Evolutionary conservation across 2,797 vertebrate species (phyloP), one percentile per base, ranked within the genome.

Genomic region (Sebastes minor): DNA sequence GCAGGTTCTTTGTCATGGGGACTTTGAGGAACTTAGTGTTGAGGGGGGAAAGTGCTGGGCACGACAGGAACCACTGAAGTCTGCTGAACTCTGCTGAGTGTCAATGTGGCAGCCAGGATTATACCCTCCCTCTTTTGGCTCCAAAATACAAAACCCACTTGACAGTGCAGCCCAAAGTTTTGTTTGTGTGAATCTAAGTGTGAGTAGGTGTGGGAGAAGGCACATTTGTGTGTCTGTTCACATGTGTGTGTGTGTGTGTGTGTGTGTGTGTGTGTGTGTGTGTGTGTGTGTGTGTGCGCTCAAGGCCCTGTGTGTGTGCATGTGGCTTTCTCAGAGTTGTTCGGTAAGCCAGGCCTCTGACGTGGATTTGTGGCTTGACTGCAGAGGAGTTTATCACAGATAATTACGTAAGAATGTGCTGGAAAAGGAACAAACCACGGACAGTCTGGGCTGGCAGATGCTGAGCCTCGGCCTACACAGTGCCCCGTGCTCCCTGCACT

Each of bases 331-430:
- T 82, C 85, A 38, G 85, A 89, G 85, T 85, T 89, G 84, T 90
- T 91, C 53, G 13, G 88, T 83, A 88, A 91, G 91, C 91, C 90
- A 84, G 89, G 90, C 80, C 88, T 86, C 83, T 89, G 90, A 91
- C 92, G 91, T 92, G 91, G 92, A 91, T 94, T 92, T 94, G 92
- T 88, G 91, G 91, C 85, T 93, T 82, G 82, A 91, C 90, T 93
- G 92, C 92, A 91, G 88, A 94, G 90, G 88, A 92, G 94, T 94
- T 93, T 93, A 94, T 94, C 94, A 90, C 90, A 94, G 92, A 94
- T 94, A 93, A 94, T 94, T 95, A 92, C 87, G 42, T 88, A 93
- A 94, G 91, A 94, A 94, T 94, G 90, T 89, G 85, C 88, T 94
- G 93, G 93, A 92, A 92, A 83, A 88, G 84, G 88, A 93, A 94